Evolutionary conservation across 2,113 vertebrate genomes (phyloP).

Genomic region (Petaurus breviceps): DNA sequence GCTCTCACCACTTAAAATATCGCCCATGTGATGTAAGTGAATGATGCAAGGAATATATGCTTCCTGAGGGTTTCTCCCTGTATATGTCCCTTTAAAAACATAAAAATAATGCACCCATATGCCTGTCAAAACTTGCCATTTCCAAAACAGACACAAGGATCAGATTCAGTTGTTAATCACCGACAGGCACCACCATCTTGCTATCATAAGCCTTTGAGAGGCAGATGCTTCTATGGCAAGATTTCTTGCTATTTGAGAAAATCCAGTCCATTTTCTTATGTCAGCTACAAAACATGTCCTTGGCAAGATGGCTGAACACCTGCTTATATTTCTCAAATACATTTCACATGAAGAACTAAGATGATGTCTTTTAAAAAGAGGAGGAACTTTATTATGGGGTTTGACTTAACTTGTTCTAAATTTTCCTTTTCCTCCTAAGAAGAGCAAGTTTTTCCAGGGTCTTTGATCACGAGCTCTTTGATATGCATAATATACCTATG

Average conservation of each 20-base stretch:
- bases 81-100: constrained; percentile 29
- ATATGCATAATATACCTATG: constrained; percentile 42
- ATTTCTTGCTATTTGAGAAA: neutral
- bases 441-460: constrained; percentile 30
- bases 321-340: neutral
- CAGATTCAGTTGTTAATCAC: neutral
- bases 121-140: neutral
- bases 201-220: neutral
- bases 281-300: neutral
- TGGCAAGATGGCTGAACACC: neutral
- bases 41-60: neutral
- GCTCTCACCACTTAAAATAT: constrained; percentile 36
- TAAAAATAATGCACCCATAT: neutral
- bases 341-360: neutral
- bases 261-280: neutral
- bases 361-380: neutral
- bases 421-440: neutral
- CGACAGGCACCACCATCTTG: neutral
- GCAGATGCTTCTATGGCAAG: neutral
- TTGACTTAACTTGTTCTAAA: neutral
- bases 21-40: neutral
- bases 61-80: constrained; percentile 14
- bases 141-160: neutral
- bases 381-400: neutral
- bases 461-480: constrained; percentile 27